Percentiles rank a stretch among this genome's conserved stretches.
Evolutionary conservation across 53 echinoderm and acorn worm species (phyloP).

Genomic region (Paracentrotus lividus): DNA sequence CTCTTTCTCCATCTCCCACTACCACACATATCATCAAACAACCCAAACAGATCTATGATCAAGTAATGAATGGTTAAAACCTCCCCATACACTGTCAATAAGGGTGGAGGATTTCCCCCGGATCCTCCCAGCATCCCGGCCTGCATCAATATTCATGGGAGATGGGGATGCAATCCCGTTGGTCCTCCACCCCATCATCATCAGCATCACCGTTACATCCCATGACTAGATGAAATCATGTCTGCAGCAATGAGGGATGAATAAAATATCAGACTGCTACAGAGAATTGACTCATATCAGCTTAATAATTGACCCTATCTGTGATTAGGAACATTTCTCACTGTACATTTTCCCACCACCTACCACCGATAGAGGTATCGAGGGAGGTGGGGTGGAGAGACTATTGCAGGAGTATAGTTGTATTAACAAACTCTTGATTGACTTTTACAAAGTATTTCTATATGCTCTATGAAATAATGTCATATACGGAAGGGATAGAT

Average conservation of each 20-base stretch:
- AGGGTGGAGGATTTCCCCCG: background rate
- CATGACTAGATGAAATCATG: conserved; percentile 45
- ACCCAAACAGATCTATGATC: background rate
- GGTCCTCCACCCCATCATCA: background rate
- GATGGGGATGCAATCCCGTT: background rate
- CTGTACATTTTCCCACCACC: background rate
- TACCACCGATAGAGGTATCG: background rate
- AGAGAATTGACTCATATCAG: background rate
- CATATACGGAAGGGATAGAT: background rate
- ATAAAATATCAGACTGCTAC: background rate
- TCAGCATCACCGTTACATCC: conserved; percentile 40
- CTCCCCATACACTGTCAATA: background rate
- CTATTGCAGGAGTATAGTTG: too few relatives aligned
- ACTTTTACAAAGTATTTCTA: too few relatives aligned
- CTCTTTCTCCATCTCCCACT: background rate
- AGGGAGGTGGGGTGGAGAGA: background rate
- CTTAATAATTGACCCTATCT: background rate
- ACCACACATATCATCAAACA: background rate
- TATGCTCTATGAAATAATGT: too few relatives aligned
- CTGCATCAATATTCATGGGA: conserved; percentile 4
- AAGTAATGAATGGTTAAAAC: background rate
- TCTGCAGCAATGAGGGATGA: conserved; percentile 15
- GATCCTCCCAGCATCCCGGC: background rate
- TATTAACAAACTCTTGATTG: too few relatives aligned
- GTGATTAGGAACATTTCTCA: conserved; percentile 27